Base-by-base conservation (phyloP, 1,140 invertebrate species). In the Drosophila ficusphila region DNA sequence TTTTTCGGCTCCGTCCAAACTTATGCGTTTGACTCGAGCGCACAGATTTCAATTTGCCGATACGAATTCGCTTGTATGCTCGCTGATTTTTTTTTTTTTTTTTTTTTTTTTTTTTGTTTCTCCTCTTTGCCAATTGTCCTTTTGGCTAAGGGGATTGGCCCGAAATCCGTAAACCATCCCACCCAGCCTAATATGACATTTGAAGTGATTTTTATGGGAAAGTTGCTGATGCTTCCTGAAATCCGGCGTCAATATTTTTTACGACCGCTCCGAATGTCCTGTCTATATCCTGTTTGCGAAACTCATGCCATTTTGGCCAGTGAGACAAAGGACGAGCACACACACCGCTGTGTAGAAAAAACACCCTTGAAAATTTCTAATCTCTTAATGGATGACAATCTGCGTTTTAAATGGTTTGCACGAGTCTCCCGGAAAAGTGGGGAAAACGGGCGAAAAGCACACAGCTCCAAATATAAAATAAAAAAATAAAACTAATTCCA, bases 141-240 rank as follows among this genome's bases (percentile, higher is more conserved):
- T 57, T 61, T 31, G 69, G 47, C 47, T 73, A 49, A 72, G 53
- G 68, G 52, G 42, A 71, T 65, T 67, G 60, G 44, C 62, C 62
- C 62, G 19, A 67, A 67, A 67, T 65, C 60, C 62, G 46, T 33
- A 58, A 65, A 42, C 60, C 36, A 65, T 51, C 60, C 60, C 61
- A 49, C 41, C 51, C 68, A 47, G 67, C 46, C 77, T 86, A 88
- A 86, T 86, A 86, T 86, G 82, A 86, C 81, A 86, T 88, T 81
- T 86, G 81, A 86, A 86, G 82, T 86, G 81, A 86, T 86, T 86
- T 86, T 86, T 86, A 88, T 85, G 82, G 82, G 79, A 85, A 83
- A 79, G 75, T 85, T 85, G 79, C 79, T 83, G 75, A 85, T 76
- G 69, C 70, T 82, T 82, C 78, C 73, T 75, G 54, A 39, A 72